Evolutionary conservation across 2,888 invertebrate genomes (phyloP), one percentile per base, ranked within the genome.

Genomic region (Esperia sulphurella): DNA sequence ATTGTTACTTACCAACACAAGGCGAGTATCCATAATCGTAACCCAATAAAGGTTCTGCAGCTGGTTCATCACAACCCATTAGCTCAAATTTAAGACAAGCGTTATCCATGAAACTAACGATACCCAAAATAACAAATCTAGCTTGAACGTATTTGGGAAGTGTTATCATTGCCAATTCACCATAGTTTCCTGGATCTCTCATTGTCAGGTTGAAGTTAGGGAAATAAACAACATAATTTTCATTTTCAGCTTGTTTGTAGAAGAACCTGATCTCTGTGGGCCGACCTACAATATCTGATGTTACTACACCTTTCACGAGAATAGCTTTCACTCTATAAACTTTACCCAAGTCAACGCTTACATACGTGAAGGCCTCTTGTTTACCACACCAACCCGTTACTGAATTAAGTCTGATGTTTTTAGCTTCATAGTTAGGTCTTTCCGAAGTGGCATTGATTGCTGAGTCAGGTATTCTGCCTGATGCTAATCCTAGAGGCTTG

Each of bases 331-430:
- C 95, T 59, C 97, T 92, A 76, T 94, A 96, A n/a, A 97, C 94
- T 83, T 95, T 94, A 38, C 98, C 98, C 55, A 98, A 91, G 80
- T 98, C 98, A 0, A 98, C 97, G 68, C 96, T 97, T 7, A 98
- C 96, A 67, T 98, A 98, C 0, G 98, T 98, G 70, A 98, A 98
- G 0, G 97, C 96, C 86, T 98, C 98, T 85, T 96, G 96, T 68
- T 97, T 97, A n/a, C 97, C 97, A 81, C 97, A 97, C 97, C 97
- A 98, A 13, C 97, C 97, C 41, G 97, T 97, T 3, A 97, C 97
- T 0, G 97, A 97, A 74, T 97, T 97, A 33, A 98, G 85, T 30
- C 97, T 92, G 9, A 97, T 94, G 71, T 97, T 97, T 74, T 91
- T 94, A 0, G 97, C 96, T 91, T 97, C 97, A 73, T 97, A 97